Evolutionary conservation across 2,888 invertebrate genomes (phyloP).

Genomic region (Latrodectus hesperus): DNA sequence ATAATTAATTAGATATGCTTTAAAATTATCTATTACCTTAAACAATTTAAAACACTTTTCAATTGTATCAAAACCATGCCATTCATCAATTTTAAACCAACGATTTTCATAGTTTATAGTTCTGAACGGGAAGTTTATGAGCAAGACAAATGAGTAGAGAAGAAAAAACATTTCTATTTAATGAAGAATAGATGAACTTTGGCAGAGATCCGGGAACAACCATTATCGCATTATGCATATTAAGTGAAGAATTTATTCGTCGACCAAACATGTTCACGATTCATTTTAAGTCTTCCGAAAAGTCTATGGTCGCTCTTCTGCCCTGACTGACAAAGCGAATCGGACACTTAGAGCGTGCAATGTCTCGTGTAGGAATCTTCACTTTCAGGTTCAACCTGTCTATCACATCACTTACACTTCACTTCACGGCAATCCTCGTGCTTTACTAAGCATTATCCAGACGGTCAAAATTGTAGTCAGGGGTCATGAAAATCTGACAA

Average conservation of each 20-base stretch:
- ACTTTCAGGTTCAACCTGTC: neutral
- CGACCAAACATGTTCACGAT: conserved; percentile 8
- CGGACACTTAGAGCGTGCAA: conserved; percentile 24
- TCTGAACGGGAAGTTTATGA: neutral
- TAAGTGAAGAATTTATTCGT: conserved; percentile 26
- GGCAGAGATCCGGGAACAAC: conserved; percentile 46
- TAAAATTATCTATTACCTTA: no score
- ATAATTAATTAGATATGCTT: no score
- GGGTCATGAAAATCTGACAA: no score
- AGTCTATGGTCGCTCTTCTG: conserved; percentile 32
- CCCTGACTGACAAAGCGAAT: conserved; percentile 30
- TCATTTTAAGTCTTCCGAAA: neutral
- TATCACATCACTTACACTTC: neutral
- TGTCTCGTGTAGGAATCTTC: conserved; percentile 1
- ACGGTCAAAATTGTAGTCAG: no score
- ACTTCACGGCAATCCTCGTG: no score
- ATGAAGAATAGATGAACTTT: conserved; percentile 26
- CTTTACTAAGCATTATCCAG: no score
- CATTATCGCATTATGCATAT: conserved; percentile 56
- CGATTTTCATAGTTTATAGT: no score
- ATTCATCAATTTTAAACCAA: no score
- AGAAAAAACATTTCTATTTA: neutral
- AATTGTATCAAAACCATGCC: no score
- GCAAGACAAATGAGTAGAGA: neutral
- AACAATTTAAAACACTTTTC: no score